Evolutionary conservation across 2,888 invertebrate species (phyloP).

Genomic region (Lapara coniferarum): DNA sequence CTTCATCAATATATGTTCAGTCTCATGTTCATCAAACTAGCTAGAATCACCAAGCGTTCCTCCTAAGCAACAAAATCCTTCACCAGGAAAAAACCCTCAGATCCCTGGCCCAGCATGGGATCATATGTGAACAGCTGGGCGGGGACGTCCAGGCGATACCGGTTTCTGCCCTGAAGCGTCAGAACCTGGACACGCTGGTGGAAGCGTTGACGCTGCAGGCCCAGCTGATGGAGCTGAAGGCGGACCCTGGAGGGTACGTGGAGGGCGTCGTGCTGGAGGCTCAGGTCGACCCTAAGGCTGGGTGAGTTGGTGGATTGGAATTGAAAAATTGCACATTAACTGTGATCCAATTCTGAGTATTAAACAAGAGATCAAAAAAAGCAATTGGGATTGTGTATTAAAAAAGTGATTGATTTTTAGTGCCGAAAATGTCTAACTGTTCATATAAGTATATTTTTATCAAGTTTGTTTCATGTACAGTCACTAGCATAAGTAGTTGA

Average conservation of each 20-base stretch:
- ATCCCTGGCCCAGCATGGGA: constrained; percentile 89
- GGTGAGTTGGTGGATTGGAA: constrained; percentile 49
- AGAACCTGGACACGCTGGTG: constrained; percentile 89
- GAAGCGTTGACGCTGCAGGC: constrained; percentile 93
- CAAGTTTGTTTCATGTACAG: no score
- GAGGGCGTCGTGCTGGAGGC: constrained; percentile 97
- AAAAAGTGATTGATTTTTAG: no score
- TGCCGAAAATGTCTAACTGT: no score
- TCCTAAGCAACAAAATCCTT: not conserved
- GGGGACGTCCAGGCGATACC: constrained; percentile 96
- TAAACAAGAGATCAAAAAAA: no score
- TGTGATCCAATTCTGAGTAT: no score
- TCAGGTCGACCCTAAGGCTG: constrained; percentile 66
- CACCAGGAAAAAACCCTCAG: constrained; percentile 88
- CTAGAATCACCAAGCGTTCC: no score
- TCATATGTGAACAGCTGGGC: constrained; percentile 93
- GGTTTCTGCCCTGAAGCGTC: constrained; percentile 94
- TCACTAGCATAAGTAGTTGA: no score
- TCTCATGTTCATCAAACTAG: no score
- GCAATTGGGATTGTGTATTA: no score
- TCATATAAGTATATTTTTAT: no score
- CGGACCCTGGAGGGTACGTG: constrained; percentile 91
- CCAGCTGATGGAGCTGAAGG: constrained; percentile 93
- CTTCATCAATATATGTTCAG: no score
- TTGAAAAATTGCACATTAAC: no score